A percentile compares a stretch with the other conserved stretches of the same genome.
phyloP scores from a whole-genome alignment of 2,888 invertebrate species.

The Pandemis corylana region DNA sequence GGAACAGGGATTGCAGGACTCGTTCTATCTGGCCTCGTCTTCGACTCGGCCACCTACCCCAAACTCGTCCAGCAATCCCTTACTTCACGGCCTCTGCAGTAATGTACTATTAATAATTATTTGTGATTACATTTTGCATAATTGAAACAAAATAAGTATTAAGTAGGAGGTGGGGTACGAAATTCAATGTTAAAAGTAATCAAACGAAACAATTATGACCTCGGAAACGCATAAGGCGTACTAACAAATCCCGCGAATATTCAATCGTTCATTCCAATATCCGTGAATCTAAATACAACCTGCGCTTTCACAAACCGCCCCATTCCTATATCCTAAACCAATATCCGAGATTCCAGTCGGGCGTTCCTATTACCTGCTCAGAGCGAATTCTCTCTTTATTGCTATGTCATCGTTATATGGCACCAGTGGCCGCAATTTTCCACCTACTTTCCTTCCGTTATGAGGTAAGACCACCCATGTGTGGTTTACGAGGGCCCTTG shows the following conservation, averaged over 20 bases:
- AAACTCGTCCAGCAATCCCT: too few relatives aligned
- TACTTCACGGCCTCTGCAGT: too few relatives aligned
- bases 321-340: constrained; percentile 26
- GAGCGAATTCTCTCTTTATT: constrained; percentile 30
- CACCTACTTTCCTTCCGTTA: constrained; percentile 39
- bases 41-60: too few relatives aligned
- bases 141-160: too few relatives aligned
- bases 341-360: constrained; percentile 24
- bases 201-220: not conserved
- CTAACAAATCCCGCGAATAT: not conserved
- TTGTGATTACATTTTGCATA: too few relatives aligned
- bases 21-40: too few relatives aligned
- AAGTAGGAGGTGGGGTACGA: too few relatives aligned
- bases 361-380: constrained; percentile 32
- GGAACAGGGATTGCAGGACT: too few relatives aligned
- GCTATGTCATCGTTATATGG: constrained; percentile 38
- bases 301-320: not conserved
- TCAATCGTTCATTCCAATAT: constrained; percentile 11
- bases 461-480: constrained; percentile 25
- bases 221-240: not conserved
- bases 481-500: constrained; percentile 35
- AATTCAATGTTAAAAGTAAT: not conserved
- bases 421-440: constrained; percentile 36
- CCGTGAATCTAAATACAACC: constrained; percentile 7
- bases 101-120: too few relatives aligned